Evolutionary conservation across 1,140 invertebrate genomes (phyloP), one percentile per base, ranked within the genome.

Genomic region (Drosophila subpulchrella): DNA sequence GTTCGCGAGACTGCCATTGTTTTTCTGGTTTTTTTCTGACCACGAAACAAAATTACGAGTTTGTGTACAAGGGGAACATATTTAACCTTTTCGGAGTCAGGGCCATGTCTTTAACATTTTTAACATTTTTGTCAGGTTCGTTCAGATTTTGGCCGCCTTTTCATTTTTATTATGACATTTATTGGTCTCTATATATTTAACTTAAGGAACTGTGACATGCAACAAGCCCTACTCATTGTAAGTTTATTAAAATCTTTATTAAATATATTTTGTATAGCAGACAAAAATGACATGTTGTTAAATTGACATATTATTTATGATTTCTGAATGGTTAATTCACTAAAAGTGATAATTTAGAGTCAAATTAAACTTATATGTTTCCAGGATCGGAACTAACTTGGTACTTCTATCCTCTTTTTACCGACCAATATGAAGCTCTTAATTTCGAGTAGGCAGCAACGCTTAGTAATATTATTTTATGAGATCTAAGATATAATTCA

Each of bases 31-130:
- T 60, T 63, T 57, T 65, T n/a, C 36, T 17, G 38, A 32, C 65
- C 65, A 66, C 47, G 38, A 53, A 68, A 68, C 36, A 68, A 66
- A 24, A 68, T 68, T 68, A 68, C 46, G 30, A 66, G 38, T 36
- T 65, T 27, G 46, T 65, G 47, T 65, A 65, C 65, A 42, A 15
- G 59, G 17, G 34, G 15, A 11, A 63, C 60, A 51, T 53, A 17
- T 46, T 68, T 66, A 68, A 68, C 65, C 65, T 68, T 65, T 68
- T 66, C 15, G 4, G 12, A 38, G 60, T 38, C 30, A 66, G 60
- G 27, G 41, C 11, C 15, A 30, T 47, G 56, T 60, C 41, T 27
- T 67, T 67, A 51, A 44, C 46, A 44, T 65, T 42, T 27, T 67
- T 67, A 51, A 44, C 46, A 44, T 65, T 42, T 50, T 42, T 44